These are phyloP conservation scores for Actias luna DNA, from an alignment of 2,888 invertebrate genomes.

Conservation along the genomic window DNA sequence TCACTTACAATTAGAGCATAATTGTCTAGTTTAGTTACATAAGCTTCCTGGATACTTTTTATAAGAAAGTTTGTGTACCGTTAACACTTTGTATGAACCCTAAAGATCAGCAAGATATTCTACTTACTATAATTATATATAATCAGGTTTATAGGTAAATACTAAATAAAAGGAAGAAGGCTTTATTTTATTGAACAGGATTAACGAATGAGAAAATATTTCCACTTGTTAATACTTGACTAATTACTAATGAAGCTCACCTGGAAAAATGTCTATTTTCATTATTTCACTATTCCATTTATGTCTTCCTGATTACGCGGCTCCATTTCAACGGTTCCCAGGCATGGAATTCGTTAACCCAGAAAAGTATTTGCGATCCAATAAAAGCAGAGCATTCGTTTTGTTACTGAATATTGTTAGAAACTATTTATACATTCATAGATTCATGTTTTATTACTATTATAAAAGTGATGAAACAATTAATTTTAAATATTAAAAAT, in stretches of 20 bases:
- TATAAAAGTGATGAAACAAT: no score
- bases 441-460: background rate
- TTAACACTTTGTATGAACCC: no score
- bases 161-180: no score
- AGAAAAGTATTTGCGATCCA: slow-evolving; percentile 13
- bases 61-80: no score
- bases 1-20: no score
- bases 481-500: no score
- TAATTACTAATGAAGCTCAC: slow-evolving; percentile 14
- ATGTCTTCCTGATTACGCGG: slow-evolving; percentile 19
- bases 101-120: no score
- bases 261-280: slow-evolving; percentile 29
- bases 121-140: no score
- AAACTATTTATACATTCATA: background rate
- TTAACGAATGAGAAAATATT: background rate
- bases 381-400: background rate
- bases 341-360: slow-evolving; percentile 17
- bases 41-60: no score
- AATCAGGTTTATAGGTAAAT: no score
- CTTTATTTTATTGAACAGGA: no score
- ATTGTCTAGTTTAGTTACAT: no score
- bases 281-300: slow-evolving; percentile 32
- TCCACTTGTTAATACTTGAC: slow-evolving; percentile 11
- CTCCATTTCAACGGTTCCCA: slow-evolving; percentile 17
- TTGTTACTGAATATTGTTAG: background rate